Percentiles rank a stretch among this genome's conserved stretches.
These are phyloP conservation scores for Isoperla grammatica DNA, from an alignment of 2,888 invertebrate genomes.

Conservation along the genomic window DNA sequence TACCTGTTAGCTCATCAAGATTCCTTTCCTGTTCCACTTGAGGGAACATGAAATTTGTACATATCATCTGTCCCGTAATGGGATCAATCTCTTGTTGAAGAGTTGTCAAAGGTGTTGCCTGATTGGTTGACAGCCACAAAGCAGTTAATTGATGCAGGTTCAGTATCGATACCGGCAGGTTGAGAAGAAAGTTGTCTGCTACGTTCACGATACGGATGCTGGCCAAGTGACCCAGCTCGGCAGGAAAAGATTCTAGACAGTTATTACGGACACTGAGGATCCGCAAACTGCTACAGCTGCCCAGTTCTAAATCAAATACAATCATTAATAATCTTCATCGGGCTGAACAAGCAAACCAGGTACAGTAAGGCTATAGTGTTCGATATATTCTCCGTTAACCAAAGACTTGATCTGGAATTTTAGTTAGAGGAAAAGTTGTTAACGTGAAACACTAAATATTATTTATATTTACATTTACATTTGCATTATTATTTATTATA, in stretches of 20 bases:
- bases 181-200: constrained; percentile 75
- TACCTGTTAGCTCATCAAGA: no score
- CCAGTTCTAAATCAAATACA: constrained; percentile 58
- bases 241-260: constrained; percentile 72
- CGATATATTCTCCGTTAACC: no score
- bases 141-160: constrained; percentile 78
- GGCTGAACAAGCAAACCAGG: no score
- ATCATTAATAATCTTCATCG: no score
- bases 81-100: constrained; percentile 82
- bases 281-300: constrained; percentile 77
- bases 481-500: no score
- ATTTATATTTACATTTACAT: no score
- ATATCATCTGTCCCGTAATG: constrained; percentile 73
- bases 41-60: constrained; percentile 72
- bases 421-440: no score
- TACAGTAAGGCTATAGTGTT: no score
- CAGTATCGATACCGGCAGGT: constrained; percentile 81
- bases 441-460: no score
- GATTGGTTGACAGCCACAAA: constrained; percentile 90
- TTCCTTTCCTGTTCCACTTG: constrained; percentile 50
- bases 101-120: constrained; percentile 87
- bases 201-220: constrained; percentile 81
- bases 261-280: constrained; percentile 81
- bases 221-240: constrained; percentile 83
- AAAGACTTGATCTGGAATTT: no score